phyloP scores from a whole-genome alignment of 2,113 vertebrate genomes.

The Orthonyx spaldingii region DNA sequence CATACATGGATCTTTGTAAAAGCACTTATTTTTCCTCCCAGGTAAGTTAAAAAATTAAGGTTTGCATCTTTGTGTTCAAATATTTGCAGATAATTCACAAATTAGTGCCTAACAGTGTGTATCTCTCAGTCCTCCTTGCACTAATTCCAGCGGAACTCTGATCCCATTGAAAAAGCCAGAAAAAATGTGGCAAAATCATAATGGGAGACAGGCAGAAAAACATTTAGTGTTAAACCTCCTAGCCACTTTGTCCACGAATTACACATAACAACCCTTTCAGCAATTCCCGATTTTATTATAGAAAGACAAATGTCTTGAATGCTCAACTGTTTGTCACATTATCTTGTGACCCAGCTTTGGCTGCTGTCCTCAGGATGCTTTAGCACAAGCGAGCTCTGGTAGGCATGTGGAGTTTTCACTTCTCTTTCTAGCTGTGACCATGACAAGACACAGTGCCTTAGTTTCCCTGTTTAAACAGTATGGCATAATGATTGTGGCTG shows the following conservation, averaged over 20 bases:
- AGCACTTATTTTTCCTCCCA: neutral
- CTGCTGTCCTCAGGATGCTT: neutral
- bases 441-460: neutral
- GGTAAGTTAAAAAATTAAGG: slow-evolving; percentile 13
- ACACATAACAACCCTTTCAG: neutral
- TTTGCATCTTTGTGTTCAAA: slow-evolving; percentile 10
- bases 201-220: neutral
- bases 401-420: neutral
- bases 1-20: neutral
- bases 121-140: neutral
- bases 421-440: neutral
- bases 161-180: neutral
- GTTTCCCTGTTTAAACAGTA: neutral
- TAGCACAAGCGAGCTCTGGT: neutral
- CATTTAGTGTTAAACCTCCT: neutral
- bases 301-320: neutral
- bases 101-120: neutral
- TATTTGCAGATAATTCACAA: slow-evolving; percentile 36
- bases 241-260: neutral
- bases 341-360: neutral
- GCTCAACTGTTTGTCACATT: neutral
- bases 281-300: neutral
- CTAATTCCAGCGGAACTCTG: neutral
- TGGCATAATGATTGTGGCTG: neutral
- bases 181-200: neutral